phyloP scores from a whole-genome alignment of 2,113 vertebrate genomes.

The Zosterops borbonicus region DNA sequence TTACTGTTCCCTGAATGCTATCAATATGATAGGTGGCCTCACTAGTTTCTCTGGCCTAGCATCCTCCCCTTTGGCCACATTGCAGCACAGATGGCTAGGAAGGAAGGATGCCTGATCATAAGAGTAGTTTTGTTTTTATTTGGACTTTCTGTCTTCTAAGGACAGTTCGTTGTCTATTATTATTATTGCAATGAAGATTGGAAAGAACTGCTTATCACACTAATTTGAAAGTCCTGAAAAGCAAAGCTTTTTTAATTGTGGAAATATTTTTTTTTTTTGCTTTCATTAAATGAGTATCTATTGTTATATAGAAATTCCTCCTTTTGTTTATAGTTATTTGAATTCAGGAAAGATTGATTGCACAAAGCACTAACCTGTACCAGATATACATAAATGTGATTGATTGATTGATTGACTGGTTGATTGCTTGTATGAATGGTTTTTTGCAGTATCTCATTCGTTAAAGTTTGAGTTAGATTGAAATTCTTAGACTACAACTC shows the following conservation, averaged over 20 bases:
- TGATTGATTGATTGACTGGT: background rate
- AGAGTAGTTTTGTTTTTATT: background rate
- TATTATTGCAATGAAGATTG: background rate
- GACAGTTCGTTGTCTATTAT: background rate
- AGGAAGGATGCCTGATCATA: background rate
- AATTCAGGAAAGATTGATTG: background rate
- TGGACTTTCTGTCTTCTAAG: background rate
- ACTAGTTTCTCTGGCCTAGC: background rate
- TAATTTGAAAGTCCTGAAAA: background rate
- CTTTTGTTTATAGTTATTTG: background rate
- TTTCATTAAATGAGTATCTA: background rate
- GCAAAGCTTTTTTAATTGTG: background rate
- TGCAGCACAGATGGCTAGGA: background rate
- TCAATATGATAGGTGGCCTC: background rate
- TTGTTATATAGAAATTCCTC: background rate
- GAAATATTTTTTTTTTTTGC: background rate
- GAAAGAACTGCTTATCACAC: background rate
- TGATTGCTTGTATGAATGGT: background rate
- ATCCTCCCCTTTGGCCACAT: background rate
- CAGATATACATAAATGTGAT: background rate
- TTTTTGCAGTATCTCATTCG: background rate
- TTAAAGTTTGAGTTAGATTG: background rate
- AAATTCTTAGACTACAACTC: background rate
- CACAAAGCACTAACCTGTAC: background rate
- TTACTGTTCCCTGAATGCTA: background rate